phyloP scores from a whole-genome alignment of 2,113 vertebrate species.

The Petrocephalus microphthalmus region DNA sequence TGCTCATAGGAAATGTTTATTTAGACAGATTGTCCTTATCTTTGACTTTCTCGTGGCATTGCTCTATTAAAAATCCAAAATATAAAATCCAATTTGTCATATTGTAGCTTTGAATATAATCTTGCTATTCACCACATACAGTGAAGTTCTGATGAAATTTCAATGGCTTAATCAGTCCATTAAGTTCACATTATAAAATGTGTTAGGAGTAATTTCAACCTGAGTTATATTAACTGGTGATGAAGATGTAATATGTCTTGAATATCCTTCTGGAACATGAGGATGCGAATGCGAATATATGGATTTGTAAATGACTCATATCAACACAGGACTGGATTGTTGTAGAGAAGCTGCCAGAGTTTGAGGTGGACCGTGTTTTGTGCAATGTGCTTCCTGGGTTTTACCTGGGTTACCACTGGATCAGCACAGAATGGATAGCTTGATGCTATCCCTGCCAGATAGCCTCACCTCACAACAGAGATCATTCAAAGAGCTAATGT shows the following conservation, averaged over 20 bases:
- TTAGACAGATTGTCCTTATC: neutral
- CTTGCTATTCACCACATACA: conserved; percentile 7
- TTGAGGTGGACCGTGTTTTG: neutral
- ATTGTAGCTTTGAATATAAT: conserved; percentile 8
- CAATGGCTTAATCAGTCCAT: conserved; percentile 25
- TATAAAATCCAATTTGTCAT: conserved; percentile 14
- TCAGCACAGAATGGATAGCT: neutral
- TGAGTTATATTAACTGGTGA: conserved; percentile 12
- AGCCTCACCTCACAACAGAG: neutral
- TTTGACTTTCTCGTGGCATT: neutral
- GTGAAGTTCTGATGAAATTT: conserved; percentile 18
- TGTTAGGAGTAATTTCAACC: conserved; percentile 13
- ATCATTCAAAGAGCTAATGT: neutral
- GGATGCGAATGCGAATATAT: neutral
- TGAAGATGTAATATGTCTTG: neutral
- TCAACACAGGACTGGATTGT: neutral
- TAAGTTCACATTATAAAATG: neutral
- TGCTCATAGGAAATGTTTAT: neutral
- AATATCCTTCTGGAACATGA: neutral
- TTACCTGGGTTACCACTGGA: neutral
- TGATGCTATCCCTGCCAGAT: neutral
- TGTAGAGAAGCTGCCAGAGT: neutral
- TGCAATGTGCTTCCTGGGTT: neutral
- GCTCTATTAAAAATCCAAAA: neutral
- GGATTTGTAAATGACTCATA: conserved; percentile 13